Evolutionary conservation across 2,113 vertebrate genomes (phyloP).

Genomic region (Ceyx cyanopectus): DNA sequence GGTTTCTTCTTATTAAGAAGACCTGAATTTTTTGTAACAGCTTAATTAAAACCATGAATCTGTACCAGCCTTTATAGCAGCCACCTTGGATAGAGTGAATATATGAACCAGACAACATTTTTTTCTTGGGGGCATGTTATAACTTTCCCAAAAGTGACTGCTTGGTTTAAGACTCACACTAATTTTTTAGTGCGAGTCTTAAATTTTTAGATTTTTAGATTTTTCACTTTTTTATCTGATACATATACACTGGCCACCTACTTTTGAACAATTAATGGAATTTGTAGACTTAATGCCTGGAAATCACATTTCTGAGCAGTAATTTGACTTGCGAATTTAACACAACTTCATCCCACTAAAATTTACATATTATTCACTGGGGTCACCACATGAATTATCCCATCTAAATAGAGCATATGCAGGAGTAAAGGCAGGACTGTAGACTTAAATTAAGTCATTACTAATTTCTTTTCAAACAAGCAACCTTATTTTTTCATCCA

Average conservation of each 20-base stretch:
- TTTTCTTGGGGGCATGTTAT: background rate
- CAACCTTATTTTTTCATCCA: background rate
- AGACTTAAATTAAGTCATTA: background rate
- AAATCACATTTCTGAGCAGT: slow-evolving; percentile 2
- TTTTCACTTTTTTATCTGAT: background rate
- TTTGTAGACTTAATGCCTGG: background rate
- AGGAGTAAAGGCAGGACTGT: background rate
- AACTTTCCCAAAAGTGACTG: background rate
- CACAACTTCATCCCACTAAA: background rate
- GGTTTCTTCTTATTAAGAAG: background rate
- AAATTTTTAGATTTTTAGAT: no score
- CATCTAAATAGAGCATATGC: background rate
- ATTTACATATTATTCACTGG: background rate
- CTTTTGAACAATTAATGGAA: background rate
- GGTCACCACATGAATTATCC: background rate
- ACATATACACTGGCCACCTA: background rate
- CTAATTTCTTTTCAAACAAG: background rate
- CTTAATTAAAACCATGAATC: slow-evolving; percentile 61
- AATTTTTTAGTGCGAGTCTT: no score
- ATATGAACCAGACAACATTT: background rate
- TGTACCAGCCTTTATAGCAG: background rate
- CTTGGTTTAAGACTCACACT: background rate
- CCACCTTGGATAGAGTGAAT: background rate
- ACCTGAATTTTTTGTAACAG: background rate
- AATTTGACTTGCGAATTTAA: slow-evolving; percentile 10